A percentile compares a stretch with the other conserved stretches of the same genome.
phyloP scores from a whole-genome alignment of 2,797 vertebrate genomes.

The Cephalopachus bancanus region DNA sequence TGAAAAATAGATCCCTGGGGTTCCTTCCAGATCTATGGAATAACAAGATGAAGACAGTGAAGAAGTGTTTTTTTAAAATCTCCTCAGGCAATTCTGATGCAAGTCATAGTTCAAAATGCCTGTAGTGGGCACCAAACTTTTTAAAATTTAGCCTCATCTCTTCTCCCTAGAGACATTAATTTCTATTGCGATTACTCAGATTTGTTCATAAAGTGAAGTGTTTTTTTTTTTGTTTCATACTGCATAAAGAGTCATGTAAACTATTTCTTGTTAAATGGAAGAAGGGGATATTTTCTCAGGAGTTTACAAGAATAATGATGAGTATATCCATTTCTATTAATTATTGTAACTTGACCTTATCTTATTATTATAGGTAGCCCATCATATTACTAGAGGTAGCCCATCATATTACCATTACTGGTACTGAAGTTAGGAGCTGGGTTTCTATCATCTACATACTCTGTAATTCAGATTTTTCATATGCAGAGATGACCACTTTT shows the following conservation, averaged over 20 bases:
- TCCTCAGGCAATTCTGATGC: neutral
- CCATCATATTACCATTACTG: neutral
- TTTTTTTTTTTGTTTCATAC: neutral
- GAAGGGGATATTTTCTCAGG: neutral
- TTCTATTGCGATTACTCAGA: slow-evolving; percentile 4
- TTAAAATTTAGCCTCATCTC: neutral
- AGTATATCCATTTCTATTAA: neutral
- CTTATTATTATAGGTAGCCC: neutral
- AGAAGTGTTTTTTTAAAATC: neutral
- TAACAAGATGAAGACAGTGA: neutral
- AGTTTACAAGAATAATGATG: neutral
- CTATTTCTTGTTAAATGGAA: neutral
- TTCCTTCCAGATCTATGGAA: neutral
- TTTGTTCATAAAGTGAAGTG: neutral
- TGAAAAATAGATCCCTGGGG: neutral
- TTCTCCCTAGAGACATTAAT: neutral
- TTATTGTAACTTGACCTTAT: neutral
- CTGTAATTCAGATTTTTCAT: neutral
- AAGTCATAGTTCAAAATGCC: neutral
- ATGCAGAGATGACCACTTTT: neutral
- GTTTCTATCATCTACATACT: neutral
- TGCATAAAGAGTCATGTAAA: neutral
- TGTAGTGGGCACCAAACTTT: neutral
- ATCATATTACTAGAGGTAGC: neutral
- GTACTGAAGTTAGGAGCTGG: fast-evolving